Conservation (phyloP, 1,140 invertebrate species). For the Coptotermes formosanus region DNA sequence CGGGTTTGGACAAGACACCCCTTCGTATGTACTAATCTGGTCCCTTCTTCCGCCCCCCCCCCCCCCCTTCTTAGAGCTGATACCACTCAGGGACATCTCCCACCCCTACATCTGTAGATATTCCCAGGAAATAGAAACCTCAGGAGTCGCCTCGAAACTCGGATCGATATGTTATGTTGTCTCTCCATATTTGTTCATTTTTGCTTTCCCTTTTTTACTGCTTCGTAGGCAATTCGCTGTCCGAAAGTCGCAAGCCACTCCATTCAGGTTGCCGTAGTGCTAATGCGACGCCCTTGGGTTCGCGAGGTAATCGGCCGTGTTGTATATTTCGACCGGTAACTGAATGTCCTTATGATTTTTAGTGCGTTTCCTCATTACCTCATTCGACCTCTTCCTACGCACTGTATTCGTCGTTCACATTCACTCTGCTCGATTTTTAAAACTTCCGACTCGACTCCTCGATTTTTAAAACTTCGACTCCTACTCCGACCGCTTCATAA, state of each 20-base stretch:
- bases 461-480: too few relatives aligned
- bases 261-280: too few relatives aligned
- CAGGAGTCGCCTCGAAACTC: not conserved
- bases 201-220: not conserved
- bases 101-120: not conserved
- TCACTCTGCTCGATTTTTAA: too few relatives aligned
- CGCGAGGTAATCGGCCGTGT: too few relatives aligned
- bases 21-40: not conserved
- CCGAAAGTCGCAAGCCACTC: not conserved
- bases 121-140: slow-evolving; percentile 12
- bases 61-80: not conserved
- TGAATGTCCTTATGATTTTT: too few relatives aligned
- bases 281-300: too few relatives aligned
- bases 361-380: too few relatives aligned
- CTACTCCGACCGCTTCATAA: too few relatives aligned
- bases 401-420: too few relatives aligned
- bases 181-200: not conserved
- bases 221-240: not conserved
- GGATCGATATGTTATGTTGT: not conserved
- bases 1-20: not conserved
- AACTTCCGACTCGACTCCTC: too few relatives aligned
- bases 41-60: not conserved
- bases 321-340: too few relatives aligned
- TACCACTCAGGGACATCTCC: not conserved
- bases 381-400: too few relatives aligned